These are phyloP conservation scores for Patagioenas fasciata DNA, from an alignment of 2,113 vertebrate species.

Conservation along the genomic window DNA sequence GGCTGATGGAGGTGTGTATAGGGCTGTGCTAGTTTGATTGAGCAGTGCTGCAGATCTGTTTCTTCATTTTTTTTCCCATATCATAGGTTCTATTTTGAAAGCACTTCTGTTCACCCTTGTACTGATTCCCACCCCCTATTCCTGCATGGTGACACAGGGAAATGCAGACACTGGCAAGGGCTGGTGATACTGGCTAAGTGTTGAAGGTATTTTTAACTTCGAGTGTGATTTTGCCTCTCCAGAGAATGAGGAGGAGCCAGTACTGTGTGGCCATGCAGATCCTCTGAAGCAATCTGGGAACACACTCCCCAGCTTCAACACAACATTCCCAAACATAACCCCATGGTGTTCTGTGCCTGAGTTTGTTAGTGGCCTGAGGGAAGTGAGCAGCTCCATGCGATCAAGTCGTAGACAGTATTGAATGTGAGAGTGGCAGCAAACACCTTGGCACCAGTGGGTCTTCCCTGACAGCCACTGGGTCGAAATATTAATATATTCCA, in stretches of 20 bases:
- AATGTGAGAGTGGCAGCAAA: background rate
- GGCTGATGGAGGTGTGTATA: background rate
- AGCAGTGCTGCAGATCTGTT: background rate
- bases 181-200: background rate
- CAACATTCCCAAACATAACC: background rate
- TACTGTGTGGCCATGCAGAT: background rate
- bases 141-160: background rate
- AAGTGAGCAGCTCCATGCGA: background rate
- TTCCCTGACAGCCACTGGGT: background rate
- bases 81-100: background rate
- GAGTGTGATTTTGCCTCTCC: background rate
- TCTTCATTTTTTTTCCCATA: background rate
- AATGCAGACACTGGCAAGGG: background rate
- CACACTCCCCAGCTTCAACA: background rate
- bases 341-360: background rate
- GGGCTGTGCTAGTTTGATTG: background rate
- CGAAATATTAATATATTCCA: background rate
- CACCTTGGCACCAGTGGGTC: background rate
- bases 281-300: background rate
- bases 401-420: rapidly evolving
- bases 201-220: slow-evolving; percentile 35
- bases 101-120: background rate
- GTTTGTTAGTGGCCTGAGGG: background rate
- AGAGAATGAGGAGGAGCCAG: background rate
- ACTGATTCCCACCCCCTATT: background rate